Evolutionary conservation across 2,113 vertebrate species (phyloP).

Genomic region (Salvelinus namaycush): DNA sequence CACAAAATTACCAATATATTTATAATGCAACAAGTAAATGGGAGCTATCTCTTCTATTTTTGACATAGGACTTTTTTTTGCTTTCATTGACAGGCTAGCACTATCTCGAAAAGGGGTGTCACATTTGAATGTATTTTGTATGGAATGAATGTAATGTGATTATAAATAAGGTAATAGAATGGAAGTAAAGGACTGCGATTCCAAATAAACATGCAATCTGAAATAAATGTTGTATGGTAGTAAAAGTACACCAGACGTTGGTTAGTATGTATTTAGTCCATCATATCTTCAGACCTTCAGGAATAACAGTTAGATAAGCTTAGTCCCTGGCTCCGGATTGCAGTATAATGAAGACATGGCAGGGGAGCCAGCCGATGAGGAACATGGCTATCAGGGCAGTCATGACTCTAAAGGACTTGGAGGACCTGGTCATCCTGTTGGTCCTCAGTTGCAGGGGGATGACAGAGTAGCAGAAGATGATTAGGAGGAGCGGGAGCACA

Average conservation of each 20-base stretch:
- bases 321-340: background rate
- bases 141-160: constrained; percentile 72
- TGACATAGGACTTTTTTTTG: constrained; percentile 59
- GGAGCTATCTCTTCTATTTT: constrained; percentile 64
- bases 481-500: background rate
- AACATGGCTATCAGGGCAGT: constrained; percentile 18
- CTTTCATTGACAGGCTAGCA: constrained; percentile 50
- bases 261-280: background rate
- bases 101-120: constrained; percentile 52
- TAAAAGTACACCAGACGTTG: background rate
- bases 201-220: background rate
- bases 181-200: background rate
- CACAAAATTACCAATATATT: constrained; percentile 50
- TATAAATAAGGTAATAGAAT: constrained; percentile 49
- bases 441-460: constrained; percentile 35
- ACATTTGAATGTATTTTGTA: constrained; percentile 78
- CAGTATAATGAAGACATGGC: constrained; percentile 11
- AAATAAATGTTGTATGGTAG: background rate
- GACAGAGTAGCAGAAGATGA: constrained; percentile 5
- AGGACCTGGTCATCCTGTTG: background rate
- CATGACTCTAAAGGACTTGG: constrained; percentile 21
- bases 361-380: constrained; percentile 22
- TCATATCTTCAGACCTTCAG: constrained; percentile 64
- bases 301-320: constrained; percentile 43
- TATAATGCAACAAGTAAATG: constrained; percentile 52